phyloP scores from a whole-genome alignment of 2,113 vertebrate genomes.

The Daboia siamensis region DNA sequence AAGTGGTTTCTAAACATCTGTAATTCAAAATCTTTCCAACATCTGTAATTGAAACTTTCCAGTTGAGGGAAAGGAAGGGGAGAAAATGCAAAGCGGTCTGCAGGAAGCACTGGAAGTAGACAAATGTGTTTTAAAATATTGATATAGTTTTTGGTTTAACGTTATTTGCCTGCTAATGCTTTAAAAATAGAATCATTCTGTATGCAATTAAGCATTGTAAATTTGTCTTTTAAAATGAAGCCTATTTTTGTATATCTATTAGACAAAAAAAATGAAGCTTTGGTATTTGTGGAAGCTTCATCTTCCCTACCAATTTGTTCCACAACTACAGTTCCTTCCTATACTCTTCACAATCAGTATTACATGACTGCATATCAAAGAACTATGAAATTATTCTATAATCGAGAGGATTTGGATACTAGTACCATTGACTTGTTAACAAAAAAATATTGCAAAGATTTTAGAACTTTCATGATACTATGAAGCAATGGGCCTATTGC shows the following conservation, averaged over 20 bases:
- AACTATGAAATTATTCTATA: not conserved
- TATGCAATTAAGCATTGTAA: slow-evolving; percentile 60
- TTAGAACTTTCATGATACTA: not conserved
- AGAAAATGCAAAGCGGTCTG: not conserved
- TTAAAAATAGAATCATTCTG: slow-evolving; percentile 70
- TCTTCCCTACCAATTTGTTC: slow-evolving; percentile 25
- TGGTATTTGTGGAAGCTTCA: slow-evolving; percentile 47
- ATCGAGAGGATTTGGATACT: not conserved
- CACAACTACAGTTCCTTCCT: not conserved
- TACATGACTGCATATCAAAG: not conserved
- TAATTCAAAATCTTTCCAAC: slow-evolving; percentile 13
- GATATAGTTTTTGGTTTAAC: slow-evolving; percentile 51
- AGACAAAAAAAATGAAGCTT: slow-evolving; percentile 20
- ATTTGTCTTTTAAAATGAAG: slow-evolving; percentile 55
- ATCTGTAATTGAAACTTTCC: not conserved
- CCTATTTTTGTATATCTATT: slow-evolving; percentile 43
- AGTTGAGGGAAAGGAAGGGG: slow-evolving; percentile 12
- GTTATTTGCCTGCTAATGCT: slow-evolving; percentile 53
- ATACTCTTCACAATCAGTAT: not conserved
- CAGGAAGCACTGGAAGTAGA: slow-evolving; percentile 27
- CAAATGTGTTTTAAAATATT: slow-evolving; percentile 53
- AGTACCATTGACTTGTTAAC: not conserved
- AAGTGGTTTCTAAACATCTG: not conserved
- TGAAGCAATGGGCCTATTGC: not conserved
- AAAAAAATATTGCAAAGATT: not conserved